phyloP scores from a whole-genome alignment of 2,888 invertebrate species.

The Archips xylosteana region DNA sequence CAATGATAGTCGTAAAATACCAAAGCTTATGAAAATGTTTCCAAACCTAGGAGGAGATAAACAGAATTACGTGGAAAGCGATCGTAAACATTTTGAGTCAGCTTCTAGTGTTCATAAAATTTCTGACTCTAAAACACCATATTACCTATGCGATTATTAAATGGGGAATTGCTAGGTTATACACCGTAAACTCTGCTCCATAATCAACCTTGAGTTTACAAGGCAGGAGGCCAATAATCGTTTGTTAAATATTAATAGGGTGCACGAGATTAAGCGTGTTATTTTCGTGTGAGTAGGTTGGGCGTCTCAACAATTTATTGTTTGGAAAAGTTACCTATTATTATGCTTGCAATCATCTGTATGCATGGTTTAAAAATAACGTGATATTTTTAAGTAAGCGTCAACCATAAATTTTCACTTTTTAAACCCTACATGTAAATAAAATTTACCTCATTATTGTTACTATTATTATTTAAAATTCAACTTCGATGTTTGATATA shows the following conservation, averaged over 20 bases:
- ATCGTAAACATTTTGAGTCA: constrained; percentile 25
- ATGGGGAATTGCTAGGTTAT: neutral
- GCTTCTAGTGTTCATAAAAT: constrained; percentile 31
- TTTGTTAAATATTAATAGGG: constrained; percentile 13
- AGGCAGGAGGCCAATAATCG: neutral
- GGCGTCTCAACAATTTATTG: neutral
- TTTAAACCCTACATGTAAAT: too few relatives aligned
- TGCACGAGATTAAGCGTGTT: neutral
- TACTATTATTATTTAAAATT: too few relatives aligned
- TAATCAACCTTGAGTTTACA: constrained; percentile 17
- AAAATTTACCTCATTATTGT: too few relatives aligned
- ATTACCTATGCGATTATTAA: constrained; percentile 19
- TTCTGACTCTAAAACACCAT: constrained; percentile 21
- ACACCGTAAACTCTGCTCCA: constrained; percentile 10
- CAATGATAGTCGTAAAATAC: constrained; percentile 22
- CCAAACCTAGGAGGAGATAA: constrained; percentile 12
- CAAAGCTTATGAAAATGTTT: constrained; percentile 24
- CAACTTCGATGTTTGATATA: too few relatives aligned
- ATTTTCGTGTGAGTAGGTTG: neutral
- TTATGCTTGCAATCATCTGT: too few relatives aligned
- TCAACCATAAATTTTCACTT: too few relatives aligned
- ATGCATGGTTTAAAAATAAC: too few relatives aligned
- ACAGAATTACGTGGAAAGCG: constrained; percentile 23
- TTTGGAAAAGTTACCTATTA: too few relatives aligned
- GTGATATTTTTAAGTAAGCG: too few relatives aligned